Evolutionary conservation across 2,113 vertebrate species (phyloP).

Genomic region (Corythornis madagascariensis): DNA sequence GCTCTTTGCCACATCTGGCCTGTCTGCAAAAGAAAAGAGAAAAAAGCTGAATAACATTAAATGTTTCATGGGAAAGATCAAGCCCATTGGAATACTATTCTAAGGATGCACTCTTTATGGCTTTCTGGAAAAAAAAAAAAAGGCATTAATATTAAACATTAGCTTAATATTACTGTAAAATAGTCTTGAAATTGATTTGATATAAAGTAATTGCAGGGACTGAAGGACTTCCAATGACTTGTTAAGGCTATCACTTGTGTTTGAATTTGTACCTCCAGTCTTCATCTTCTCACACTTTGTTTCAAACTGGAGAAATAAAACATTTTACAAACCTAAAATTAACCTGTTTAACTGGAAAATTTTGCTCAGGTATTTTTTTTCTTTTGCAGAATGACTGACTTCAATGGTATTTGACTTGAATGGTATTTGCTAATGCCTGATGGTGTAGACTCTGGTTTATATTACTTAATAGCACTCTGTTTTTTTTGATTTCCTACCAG

Average conservation of each 20-base stretch:
- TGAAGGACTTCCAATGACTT: background rate
- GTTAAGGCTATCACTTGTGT: background rate
- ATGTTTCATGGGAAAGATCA: background rate
- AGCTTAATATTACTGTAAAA: slow-evolving; percentile 21
- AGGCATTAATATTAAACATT: slow-evolving; percentile 14
- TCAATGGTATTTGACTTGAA: background rate
- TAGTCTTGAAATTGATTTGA: slow-evolving; percentile 3
- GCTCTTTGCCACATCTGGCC: slow-evolving; percentile 17
- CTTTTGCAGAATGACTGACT: background rate
- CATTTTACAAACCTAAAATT: background rate
- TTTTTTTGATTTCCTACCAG: slow-evolving; percentile 8
- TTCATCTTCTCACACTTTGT: background rate
- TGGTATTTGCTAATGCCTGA: background rate
- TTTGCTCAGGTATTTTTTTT: background rate
- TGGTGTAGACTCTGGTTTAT: background rate
- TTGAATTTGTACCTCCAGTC: background rate
- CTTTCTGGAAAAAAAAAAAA: background rate
- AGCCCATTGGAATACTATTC: background rate
- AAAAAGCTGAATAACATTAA: slow-evolving; percentile 37
- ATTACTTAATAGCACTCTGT: background rate
- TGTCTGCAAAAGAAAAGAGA: slow-evolving; percentile 57
- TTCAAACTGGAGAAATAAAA: background rate
- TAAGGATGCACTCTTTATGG: background rate
- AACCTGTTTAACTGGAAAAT: background rate
- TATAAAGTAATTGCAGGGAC: background rate